Evolutionary conservation across 1,140 invertebrate species (phyloP), one percentile per base, ranked within the genome.

Genomic region (Pemphigus obesinymphae): DNA sequence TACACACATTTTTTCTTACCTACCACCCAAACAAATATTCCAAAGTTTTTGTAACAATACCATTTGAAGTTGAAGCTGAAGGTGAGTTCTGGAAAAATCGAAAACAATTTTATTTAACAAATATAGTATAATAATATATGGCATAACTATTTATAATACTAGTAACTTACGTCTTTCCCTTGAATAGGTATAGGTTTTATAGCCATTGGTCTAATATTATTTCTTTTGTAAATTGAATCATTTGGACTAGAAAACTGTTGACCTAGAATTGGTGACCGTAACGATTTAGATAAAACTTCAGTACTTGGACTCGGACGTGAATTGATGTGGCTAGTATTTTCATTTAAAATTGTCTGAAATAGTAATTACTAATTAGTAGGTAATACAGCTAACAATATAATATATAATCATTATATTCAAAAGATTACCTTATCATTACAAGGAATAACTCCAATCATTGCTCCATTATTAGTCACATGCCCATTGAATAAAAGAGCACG

Each of bases 11-110:
- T 80, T 63, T 15, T 61, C 10, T 80, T 61, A 63, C 5, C 37
- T 80, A 80, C 76, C 76, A 80, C 17, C 76, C 76, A 63, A 80
- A 80, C 23, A 80, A 63, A 61, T 80, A 80, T 29, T 80, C 76
- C 37, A 80, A 80, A 61, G 76, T 63, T 80, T 80, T 80, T 61
- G 76, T 80, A 29, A 80, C 76, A n/a, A 80, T 63, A 43, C 76
- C 76, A 45, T 80, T 80, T 80, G 76, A 63, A 23, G 76, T 80
- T 63, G 76, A 63, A 11, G 76, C 76, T 26, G 76, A 29, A 61
- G 76, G 76, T 31, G 11, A 26, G 17, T 61, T 80, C 76, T 80
- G 45, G 20, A 29, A 58, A 43, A 43, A 50, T 55, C 31, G 2
- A 50, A 23, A 37, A 23, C 13, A 55, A 37, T 23, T 37, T 13